A percentile compares a stretch with the other conserved stretches of the same genome.
Conservation (phyloP, 2,888 invertebrate genomes). For the Tanytarsus gracilentus region DNA sequence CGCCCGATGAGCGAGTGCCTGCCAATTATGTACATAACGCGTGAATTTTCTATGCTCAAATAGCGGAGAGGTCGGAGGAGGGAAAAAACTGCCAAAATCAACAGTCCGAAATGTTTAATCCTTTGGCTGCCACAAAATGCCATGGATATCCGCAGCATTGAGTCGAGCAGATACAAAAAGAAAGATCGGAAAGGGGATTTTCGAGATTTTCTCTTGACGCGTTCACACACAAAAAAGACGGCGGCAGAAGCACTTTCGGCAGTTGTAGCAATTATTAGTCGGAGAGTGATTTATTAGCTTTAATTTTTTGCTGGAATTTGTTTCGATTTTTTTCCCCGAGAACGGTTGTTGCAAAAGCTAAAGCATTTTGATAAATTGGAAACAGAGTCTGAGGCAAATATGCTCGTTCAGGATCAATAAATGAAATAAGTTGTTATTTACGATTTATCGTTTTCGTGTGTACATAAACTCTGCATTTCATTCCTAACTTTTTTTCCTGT, state of each 20-base stretch:
- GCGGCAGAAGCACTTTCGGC: conserved; percentile 8
- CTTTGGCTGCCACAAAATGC: background rate
- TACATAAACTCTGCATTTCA: background rate
- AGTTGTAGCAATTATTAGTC: conserved; percentile 22
- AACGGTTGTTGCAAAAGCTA: too few species aligned
- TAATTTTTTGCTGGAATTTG: background rate
- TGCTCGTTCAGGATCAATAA: conserved; percentile 26
- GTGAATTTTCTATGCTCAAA: background rate
- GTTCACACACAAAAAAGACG: background rate
- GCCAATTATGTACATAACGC: conserved; percentile 10
- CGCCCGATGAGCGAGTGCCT: conserved; percentile 18
- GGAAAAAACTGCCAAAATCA: conserved; percentile 7
- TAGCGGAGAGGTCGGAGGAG: too few species aligned
- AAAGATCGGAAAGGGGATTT: background rate
- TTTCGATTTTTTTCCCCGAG: background rate
- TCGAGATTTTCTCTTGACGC: background rate
- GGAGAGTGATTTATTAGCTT: conserved; percentile 22
- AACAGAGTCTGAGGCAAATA: background rate
- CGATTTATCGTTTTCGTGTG: conserved; percentile 13
- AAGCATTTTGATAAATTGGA: background rate
- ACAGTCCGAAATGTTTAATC: conserved; percentile 5
- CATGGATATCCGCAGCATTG: background rate
- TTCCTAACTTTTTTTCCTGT: background rate
- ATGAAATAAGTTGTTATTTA: conserved; percentile 27
- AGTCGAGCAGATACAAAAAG: background rate